phyloP scores from a whole-genome alignment of 2,888 invertebrate species.

The Parnassius orleans region DNA sequence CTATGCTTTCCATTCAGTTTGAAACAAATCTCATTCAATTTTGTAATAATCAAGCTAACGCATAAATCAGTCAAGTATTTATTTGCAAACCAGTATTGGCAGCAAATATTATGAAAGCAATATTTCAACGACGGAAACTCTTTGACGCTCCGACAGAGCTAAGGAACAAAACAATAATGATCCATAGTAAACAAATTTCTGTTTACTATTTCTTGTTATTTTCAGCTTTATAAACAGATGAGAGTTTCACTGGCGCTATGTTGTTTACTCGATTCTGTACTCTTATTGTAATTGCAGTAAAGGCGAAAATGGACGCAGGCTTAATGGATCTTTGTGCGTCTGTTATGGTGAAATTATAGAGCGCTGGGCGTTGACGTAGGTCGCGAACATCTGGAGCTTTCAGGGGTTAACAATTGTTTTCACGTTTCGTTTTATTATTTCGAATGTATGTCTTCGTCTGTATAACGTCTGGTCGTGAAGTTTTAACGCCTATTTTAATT shows the following conservation, averaged over 20 bases:
- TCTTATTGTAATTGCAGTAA: slow-evolving; percentile 10
- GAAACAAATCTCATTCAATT: slow-evolving; percentile 25
- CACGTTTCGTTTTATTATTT: slow-evolving; percentile 23
- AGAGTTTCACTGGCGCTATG: slow-evolving; percentile 6
- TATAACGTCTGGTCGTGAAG: slow-evolving; percentile 5
- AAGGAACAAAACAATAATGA: slow-evolving; percentile 32
- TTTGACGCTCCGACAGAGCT: slow-evolving; percentile 21
- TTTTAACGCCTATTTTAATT: slow-evolving; percentile 22
- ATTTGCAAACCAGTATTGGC: slow-evolving; percentile 24
- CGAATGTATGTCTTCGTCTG: slow-evolving; percentile 14
- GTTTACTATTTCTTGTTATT: slow-evolving; percentile 57
- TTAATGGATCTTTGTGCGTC: slow-evolving; percentile 32
- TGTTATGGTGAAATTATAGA: slow-evolving; percentile 25
- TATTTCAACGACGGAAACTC: slow-evolving; percentile 20
- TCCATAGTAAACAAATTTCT: slow-evolving; percentile 51
- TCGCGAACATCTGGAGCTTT: slow-evolving; percentile 60
- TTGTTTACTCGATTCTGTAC: slow-evolving; percentile 3
- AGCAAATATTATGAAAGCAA: slow-evolving; percentile 24
- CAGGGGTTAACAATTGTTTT: slow-evolving; percentile 26
- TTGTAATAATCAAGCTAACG: slow-evolving; percentile 7
- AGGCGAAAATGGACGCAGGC: slow-evolving; percentile 33
- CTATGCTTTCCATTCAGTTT: not conserved
- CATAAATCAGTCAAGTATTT: slow-evolving; percentile 25
- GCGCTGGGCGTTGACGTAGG: slow-evolving; percentile 56
- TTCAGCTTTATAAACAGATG: slow-evolving; percentile 34